Evolutionary conservation across 2,113 vertebrate genomes (phyloP).

Genomic region (Callipepla californica): DNA sequence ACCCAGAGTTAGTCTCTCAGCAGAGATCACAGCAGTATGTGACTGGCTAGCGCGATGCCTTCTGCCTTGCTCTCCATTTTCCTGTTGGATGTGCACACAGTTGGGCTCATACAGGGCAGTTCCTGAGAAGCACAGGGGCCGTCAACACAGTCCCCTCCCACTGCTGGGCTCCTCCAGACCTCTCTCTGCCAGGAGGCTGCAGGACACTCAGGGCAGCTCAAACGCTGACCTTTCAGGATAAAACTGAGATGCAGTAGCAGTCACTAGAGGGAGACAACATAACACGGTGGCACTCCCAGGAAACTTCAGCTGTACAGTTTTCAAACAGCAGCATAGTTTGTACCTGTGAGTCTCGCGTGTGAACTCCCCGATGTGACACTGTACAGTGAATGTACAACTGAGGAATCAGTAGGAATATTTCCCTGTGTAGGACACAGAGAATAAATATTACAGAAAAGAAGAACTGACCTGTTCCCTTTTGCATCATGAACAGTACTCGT

Average conservation of each 20-base stretch:
- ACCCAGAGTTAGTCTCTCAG: not conserved
- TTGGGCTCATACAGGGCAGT: not conserved
- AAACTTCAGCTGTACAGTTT: not conserved
- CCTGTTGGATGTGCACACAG: not conserved
- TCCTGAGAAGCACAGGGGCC: not conserved
- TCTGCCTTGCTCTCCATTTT: not conserved
- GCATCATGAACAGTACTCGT: not conserved
- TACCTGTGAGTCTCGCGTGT: not conserved
- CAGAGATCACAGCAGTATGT: not conserved
- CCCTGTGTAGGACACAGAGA: not conserved
- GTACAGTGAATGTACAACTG: not conserved
- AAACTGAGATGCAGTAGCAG: not conserved
- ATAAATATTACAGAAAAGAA: not conserved
- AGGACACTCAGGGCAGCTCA: not conserved
- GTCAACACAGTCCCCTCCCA: not conserved
- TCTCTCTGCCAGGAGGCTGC: not conserved
- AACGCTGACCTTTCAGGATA: not conserved
- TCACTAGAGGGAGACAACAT: slow-evolving; percentile 55
- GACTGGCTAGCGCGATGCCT: not conserved
- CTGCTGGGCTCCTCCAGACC: not conserved
- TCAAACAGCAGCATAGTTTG: not conserved
- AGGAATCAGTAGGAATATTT: not conserved
- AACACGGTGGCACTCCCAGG: not conserved
- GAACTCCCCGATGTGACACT: not conserved
- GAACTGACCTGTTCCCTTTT: not conserved